phyloP scores from a whole-genome alignment of 2,797 vertebrate genomes.

The Enteromius unitaeniatus region DNA sequence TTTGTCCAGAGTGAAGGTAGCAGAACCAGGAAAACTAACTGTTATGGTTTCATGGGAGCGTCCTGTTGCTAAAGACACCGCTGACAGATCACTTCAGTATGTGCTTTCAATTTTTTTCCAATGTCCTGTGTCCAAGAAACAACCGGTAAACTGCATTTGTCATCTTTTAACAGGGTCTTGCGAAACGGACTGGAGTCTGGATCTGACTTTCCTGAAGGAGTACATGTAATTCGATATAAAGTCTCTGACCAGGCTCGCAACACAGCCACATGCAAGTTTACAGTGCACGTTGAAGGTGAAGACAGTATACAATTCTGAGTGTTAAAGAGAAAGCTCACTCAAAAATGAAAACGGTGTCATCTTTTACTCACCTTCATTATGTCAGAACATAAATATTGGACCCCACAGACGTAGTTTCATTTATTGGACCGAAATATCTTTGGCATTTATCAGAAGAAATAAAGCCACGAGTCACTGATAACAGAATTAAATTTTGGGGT shows the following conservation, averaged over 20 bases:
- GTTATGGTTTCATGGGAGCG: slow-evolving; percentile 88
- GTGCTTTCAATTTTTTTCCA: slow-evolving; percentile 24
- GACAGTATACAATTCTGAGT: no score
- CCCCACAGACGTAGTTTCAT: neutral
- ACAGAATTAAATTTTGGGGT: neutral
- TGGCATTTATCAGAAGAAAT: neutral
- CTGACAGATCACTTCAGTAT: slow-evolving; percentile 87
- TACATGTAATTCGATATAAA: slow-evolving; percentile 87
- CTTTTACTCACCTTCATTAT: neutral
- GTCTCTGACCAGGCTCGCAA: slow-evolving; percentile 92
- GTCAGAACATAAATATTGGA: neutral
- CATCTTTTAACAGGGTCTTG: slow-evolving; percentile 77
- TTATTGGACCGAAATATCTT: neutral
- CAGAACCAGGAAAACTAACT: slow-evolving; percentile 90
- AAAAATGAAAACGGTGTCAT: neutral
- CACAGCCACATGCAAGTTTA: slow-evolving; percentile 94
- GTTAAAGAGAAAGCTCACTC: neutral
- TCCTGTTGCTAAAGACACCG: slow-evolving; percentile 87
- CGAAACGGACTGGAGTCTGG: slow-evolving; percentile 85
- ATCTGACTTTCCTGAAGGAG: slow-evolving; percentile 87
- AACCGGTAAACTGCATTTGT: neutral
- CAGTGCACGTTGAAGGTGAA: slow-evolving; percentile 89
- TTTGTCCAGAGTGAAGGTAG: slow-evolving; percentile 86
- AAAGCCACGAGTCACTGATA: neutral
- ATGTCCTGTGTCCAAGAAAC: neutral